Conservation (phyloP, 2,797 vertebrate species). For the Sparus aurata region DNA sequence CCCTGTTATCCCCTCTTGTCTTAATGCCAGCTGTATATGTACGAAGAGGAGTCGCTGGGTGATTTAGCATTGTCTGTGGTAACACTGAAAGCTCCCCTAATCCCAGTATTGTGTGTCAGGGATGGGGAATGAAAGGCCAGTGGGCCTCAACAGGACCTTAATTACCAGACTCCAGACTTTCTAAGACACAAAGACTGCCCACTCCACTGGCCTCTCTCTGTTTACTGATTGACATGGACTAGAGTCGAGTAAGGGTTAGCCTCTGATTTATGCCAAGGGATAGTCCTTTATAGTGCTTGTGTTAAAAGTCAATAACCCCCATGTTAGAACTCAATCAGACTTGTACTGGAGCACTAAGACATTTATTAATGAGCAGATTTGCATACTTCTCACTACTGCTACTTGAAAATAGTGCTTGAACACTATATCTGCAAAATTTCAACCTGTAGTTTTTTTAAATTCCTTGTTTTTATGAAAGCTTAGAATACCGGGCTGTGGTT, state of each 20-base stretch:
- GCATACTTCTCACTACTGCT: slow-evolving; percentile 32
- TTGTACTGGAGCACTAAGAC: slow-evolving; percentile 20
- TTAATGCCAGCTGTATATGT: slow-evolving; percentile 15
- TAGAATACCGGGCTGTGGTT: background rate
- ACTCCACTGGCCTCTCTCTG: slow-evolving; percentile 62
- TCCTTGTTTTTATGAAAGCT: background rate
- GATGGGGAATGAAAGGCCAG: slow-evolving; percentile 59
- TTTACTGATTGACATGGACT: slow-evolving; percentile 65
- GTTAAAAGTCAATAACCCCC: slow-evolving; percentile 66
- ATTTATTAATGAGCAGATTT: slow-evolving; percentile 49
- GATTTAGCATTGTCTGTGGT: slow-evolving; percentile 66
- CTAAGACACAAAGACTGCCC: slow-evolving; percentile 69
- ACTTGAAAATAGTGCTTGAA: slow-evolving; percentile 16
- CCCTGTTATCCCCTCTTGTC: slow-evolving; percentile 29
- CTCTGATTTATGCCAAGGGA: slow-evolving; percentile 43
- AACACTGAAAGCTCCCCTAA: slow-evolving; percentile 67
- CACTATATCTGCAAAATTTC: background rate
- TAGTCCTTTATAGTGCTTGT: slow-evolving; percentile 47
- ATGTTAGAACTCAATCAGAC: slow-evolving; percentile 63
- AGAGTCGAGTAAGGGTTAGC: slow-evolving; percentile 46
- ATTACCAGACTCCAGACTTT: slow-evolving; percentile 75
- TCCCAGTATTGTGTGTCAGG: slow-evolving; percentile 75
- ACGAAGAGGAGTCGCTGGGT: slow-evolving; percentile 33
- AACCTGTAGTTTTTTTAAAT: background rate
- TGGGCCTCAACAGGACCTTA: slow-evolving; percentile 73